Evolutionary conservation across 2,888 invertebrate genomes (phyloP).

Genomic region (Limnephilus marmoratus): DNA sequence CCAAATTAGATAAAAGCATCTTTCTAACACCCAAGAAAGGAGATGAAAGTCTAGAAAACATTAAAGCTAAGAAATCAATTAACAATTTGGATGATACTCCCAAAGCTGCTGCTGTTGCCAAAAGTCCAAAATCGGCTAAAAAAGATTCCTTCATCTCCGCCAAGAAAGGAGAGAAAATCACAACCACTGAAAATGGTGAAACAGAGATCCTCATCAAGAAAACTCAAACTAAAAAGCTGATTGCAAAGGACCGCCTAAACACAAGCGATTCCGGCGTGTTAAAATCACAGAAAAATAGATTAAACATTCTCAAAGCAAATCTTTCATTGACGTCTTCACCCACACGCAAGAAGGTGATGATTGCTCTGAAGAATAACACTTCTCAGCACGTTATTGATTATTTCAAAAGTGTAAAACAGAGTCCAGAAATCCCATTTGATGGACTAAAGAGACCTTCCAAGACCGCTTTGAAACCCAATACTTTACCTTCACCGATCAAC

Average conservation of each 20-base stretch:
- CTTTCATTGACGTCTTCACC: conserved; percentile 47
- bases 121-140: background rate
- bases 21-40: background rate
- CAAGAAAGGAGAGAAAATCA: conserved; percentile 18
- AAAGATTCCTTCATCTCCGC: conserved; percentile 9
- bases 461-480: conserved; percentile 84
- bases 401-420: conserved; percentile 81
- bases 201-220: conserved; percentile 27
- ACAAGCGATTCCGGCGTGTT: conserved; percentile 51
- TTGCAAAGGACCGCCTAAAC: conserved; percentile 46
- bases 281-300: conserved; percentile 53
- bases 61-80: background rate
- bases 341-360: conserved; percentile 83
- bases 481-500: conserved; percentile 84
- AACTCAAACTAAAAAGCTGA: conserved; percentile 24
- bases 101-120: background rate
- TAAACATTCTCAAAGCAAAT: conserved; percentile 41
- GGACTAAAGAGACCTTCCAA: conserved; percentile 82
- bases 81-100: background rate
- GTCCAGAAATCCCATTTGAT: conserved; percentile 87
- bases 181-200: background rate
- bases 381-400: conserved; percentile 87
- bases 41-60: background rate
- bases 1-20: background rate
- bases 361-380: conserved; percentile 83